These are phyloP conservation scores for Rhadina sibilatrix DNA, from an alignment of 2,113 vertebrate species.

Conservation along the genomic window DNA sequence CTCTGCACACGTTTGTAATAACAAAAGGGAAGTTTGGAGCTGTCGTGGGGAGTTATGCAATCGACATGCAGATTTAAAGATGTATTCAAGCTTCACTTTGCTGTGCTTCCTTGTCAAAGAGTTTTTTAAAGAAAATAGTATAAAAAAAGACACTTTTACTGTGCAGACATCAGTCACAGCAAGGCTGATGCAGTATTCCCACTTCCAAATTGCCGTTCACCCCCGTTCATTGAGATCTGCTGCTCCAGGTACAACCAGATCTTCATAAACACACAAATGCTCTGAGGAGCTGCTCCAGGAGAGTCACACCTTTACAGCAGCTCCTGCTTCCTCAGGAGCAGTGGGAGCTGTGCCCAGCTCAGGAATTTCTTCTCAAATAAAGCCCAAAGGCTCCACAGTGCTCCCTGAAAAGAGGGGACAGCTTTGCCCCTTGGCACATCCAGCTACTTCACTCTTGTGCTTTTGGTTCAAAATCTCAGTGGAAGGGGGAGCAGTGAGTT, in stretches of 20 bases:
- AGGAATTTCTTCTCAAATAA: not conserved
- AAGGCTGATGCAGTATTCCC: not conserved
- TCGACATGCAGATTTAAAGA: not conserved
- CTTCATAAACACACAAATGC: not conserved
- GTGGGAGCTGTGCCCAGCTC: not conserved
- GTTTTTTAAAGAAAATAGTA: not conserved
- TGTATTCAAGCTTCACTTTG: not conserved
- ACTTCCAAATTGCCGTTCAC: not conserved
- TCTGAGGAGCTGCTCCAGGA: not conserved
- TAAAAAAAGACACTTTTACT: not conserved
- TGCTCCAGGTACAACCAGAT: fast-evolving
- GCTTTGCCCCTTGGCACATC: not conserved
- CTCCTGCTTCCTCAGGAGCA: not conserved
- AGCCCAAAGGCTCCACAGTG: not conserved
- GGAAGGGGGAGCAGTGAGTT: not conserved
- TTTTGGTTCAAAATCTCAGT: not conserved
- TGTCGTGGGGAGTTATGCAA: not conserved
- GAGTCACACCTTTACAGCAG: not conserved
- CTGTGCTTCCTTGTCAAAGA: not conserved
- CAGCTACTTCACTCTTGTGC: not conserved
- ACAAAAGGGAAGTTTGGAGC: not conserved
- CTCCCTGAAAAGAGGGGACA: not conserved
- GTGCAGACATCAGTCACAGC: not conserved
- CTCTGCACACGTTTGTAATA: not conserved
- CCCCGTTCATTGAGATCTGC: not conserved